Conservation (phyloP, 2,888 invertebrate species). For the Rhingia campestris region DNA sequence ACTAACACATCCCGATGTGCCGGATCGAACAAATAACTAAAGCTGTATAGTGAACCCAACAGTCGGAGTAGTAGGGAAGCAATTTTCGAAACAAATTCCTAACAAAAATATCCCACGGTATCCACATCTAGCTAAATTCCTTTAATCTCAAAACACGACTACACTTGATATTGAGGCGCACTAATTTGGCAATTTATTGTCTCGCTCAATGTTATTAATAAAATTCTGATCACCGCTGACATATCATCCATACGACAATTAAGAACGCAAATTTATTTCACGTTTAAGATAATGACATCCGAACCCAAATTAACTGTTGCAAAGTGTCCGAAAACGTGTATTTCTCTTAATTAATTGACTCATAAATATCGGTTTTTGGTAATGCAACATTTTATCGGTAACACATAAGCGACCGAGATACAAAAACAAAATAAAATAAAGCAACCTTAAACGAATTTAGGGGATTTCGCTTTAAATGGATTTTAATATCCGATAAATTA, state of each 20-base stretch:
- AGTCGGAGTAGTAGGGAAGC: no score
- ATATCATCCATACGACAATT: constrained; percentile 38
- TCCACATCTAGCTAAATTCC: no score
- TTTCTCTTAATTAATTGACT: constrained; percentile 65
- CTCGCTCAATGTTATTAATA: constrained; percentile 9
- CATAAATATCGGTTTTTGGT: constrained; percentile 64
- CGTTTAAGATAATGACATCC: constrained; percentile 47
- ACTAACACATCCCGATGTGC: no score
- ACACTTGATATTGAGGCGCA: no score
- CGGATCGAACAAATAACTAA: no score
- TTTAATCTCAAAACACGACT: no score
- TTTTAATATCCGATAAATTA: constrained; percentile 69
- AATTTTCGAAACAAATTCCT: no score
- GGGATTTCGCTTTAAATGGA: constrained; percentile 69
- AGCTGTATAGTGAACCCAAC: no score
- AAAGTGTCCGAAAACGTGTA: constrained; percentile 73
- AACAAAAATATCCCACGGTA: no score
- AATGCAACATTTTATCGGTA: constrained; percentile 50
- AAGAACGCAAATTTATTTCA: constrained; percentile 57
- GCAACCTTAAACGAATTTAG: constrained; percentile 62
- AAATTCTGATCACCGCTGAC: constrained; percentile 17
- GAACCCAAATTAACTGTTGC: constrained; percentile 62
- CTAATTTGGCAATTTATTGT: no score
- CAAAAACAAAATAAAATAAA: background rate
- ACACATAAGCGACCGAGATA: no score